phyloP scores from a whole-genome alignment of 2,113 vertebrate genomes.

The Zosterops borbonicus region DNA sequence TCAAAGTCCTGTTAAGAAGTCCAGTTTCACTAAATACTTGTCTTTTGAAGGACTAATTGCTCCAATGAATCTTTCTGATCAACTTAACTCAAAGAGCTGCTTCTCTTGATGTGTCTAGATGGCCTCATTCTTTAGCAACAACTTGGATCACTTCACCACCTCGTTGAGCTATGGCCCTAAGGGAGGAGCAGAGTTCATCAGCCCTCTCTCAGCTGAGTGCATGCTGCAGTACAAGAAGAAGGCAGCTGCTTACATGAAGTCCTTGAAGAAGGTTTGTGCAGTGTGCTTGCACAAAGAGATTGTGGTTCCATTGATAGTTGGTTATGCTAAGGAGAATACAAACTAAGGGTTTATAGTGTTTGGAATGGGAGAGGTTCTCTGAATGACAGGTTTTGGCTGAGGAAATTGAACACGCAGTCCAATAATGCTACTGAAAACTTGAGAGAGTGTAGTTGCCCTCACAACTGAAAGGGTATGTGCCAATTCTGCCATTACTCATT shows the following conservation, averaged over 20 bases:
- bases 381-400: not conserved
- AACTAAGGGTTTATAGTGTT: not conserved
- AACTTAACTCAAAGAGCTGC: not conserved
- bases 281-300: not conserved
- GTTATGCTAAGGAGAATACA: not conserved
- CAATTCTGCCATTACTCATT: not conserved
- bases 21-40: not conserved
- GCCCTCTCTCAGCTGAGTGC: slow-evolving; percentile 86
- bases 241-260: slow-evolving; percentile 84
- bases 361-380: not conserved
- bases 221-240: slow-evolving; percentile 93
- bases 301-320: not conserved
- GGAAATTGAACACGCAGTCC: not conserved
- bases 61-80: not conserved
- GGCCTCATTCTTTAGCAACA: slow-evolving; percentile 94
- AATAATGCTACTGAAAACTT: not conserved
- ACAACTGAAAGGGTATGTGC: not conserved
- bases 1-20: not conserved
- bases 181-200: slow-evolving; percentile 78
- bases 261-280: slow-evolving; percentile 85
- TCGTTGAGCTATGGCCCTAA: slow-evolving; percentile 84
- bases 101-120: slow-evolving; percentile 77
- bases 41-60: not conserved
- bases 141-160: slow-evolving; percentile 87
- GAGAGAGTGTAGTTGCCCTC: not conserved